Evolutionary conservation across 2,888 invertebrate species (phyloP).

Genomic region (Julus scandinavius): DNA sequence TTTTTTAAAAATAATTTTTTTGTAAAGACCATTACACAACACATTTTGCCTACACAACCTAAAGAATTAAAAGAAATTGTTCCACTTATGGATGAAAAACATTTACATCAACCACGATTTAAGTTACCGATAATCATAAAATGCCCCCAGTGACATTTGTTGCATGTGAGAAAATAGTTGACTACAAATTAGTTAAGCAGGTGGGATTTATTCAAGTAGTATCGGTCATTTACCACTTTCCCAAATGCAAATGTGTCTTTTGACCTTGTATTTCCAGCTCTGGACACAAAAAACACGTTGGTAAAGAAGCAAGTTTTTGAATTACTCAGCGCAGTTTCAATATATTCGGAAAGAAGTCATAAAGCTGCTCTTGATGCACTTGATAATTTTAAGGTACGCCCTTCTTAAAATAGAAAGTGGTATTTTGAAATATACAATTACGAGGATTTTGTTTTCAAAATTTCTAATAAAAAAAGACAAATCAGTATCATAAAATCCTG

Average conservation of each 20-base stretch:
- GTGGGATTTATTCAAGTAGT: neutral
- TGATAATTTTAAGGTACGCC: slow-evolving; percentile 64
- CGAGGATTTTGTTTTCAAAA: too few species aligned
- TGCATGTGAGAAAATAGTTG: neutral
- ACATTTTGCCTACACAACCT: too few species aligned
- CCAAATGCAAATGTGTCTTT: slow-evolving; percentile 22
- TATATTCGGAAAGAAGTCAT: slow-evolving; percentile 66
- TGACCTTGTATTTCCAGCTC: slow-evolving; percentile 63
- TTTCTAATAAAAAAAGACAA: too few species aligned
- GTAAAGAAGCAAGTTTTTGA: slow-evolving; percentile 69
- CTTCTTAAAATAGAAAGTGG: too few species aligned
- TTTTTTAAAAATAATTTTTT: too few species aligned
- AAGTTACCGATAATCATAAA: too few species aligned
- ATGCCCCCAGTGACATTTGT: neutral
- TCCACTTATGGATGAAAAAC: too few species aligned
- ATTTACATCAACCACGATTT: too few species aligned
- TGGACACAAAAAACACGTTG: slow-evolving; percentile 66
- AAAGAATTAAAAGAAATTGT: too few species aligned
- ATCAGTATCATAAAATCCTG: too few species aligned
- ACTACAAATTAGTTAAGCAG: neutral
- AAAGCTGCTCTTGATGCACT: slow-evolving; percentile 65
- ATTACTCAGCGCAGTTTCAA: slow-evolving; percentile 67
- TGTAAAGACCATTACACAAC: too few species aligned
- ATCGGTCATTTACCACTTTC: neutral
- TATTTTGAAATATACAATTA: too few species aligned